A percentile compares a stretch with the other conserved stretches of the same genome.
Conservation (phyloP, 2,797 vertebrate genomes). For the Valencia hispanica region DNA sequence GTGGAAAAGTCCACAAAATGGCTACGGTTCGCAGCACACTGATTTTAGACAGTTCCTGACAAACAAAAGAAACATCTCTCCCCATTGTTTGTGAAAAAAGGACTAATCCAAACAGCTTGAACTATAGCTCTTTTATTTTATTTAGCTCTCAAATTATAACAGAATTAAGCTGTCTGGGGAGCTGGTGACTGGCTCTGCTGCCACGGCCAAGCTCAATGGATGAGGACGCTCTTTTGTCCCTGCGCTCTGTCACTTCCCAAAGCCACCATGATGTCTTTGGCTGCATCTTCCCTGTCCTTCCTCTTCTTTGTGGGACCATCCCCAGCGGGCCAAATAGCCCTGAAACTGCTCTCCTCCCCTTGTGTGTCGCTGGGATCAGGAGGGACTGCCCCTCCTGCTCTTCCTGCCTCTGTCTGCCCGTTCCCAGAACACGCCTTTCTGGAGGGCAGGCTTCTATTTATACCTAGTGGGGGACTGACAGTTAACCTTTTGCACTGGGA, state of each 20-base stretch:
- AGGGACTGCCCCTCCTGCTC: constrained; percentile 54
- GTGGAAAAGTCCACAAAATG: background rate
- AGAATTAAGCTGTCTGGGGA: constrained; percentile 50
- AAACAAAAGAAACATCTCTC: too few relatives aligned
- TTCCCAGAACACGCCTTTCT: constrained; percentile 74
- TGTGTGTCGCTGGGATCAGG: constrained; percentile 68
- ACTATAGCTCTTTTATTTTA: constrained; percentile 30
- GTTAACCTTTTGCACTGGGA: constrained; percentile 82
- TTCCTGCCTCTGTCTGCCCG: constrained; percentile 54
- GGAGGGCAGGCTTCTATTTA: constrained; percentile 79
- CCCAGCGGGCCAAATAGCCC: constrained; percentile 22
- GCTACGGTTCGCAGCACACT: background rate
- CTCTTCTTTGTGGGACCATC: constrained; percentile 34
- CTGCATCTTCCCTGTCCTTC: constrained; percentile 48
- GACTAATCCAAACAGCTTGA: constrained; percentile 17
- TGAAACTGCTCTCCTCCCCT: constrained; percentile 35
- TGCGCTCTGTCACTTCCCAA: constrained; percentile 62
- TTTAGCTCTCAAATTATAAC: constrained; percentile 32
- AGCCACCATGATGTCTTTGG: constrained; percentile 64
- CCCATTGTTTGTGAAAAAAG: background rate
- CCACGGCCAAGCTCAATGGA: constrained; percentile 65
- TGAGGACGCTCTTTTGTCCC: constrained; percentile 72
- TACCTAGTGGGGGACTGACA: constrained; percentile 83
- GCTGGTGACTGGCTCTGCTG: constrained; percentile 64
- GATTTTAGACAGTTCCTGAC: background rate